Evolutionary conservation across 2,113 vertebrate species (phyloP).

Genomic region (Trichechus manatus): DNA sequence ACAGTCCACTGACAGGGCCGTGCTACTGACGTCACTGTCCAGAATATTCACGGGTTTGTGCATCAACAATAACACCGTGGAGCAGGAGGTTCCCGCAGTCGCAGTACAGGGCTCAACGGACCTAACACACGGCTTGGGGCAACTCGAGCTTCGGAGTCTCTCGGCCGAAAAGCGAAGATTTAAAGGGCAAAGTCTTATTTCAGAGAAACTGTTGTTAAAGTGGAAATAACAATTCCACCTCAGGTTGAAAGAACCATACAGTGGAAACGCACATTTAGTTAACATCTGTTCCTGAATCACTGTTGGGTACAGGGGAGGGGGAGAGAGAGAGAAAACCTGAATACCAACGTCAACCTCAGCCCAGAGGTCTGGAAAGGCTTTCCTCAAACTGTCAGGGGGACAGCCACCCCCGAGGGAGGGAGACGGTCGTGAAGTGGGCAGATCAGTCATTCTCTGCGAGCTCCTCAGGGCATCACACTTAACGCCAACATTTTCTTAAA

Average conservation of each 20-base stretch:
- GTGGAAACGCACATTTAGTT: neutral
- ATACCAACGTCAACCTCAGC: too few relatives aligned
- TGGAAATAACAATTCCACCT: neutral
- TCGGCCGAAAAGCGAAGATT: neutral
- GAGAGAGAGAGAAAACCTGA: too few relatives aligned
- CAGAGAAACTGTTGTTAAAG: neutral
- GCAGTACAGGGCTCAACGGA: too few relatives aligned
- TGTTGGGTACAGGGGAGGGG: neutral
- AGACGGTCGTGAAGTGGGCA: neutral
- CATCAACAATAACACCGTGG: neutral
- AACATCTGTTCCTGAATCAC: neutral
- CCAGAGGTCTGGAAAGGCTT: neutral
- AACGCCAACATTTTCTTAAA: neutral
- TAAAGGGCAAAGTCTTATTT: neutral
- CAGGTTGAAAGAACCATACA: neutral
- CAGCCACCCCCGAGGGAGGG: neutral
- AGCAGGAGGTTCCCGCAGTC: neutral
- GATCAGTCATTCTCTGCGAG: too few relatives aligned
- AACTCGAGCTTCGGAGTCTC: neutral
- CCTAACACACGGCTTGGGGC: neutral
- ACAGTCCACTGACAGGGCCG: too few relatives aligned
- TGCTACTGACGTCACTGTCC: too few relatives aligned
- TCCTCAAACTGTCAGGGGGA: too few relatives aligned
- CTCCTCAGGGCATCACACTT: neutral
- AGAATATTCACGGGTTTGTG: neutral